Evolutionary conservation across 2,888 invertebrate genomes (phyloP), one percentile per base, ranked within the genome.

Genomic region (Caenorhabditis imperialis): DNA sequence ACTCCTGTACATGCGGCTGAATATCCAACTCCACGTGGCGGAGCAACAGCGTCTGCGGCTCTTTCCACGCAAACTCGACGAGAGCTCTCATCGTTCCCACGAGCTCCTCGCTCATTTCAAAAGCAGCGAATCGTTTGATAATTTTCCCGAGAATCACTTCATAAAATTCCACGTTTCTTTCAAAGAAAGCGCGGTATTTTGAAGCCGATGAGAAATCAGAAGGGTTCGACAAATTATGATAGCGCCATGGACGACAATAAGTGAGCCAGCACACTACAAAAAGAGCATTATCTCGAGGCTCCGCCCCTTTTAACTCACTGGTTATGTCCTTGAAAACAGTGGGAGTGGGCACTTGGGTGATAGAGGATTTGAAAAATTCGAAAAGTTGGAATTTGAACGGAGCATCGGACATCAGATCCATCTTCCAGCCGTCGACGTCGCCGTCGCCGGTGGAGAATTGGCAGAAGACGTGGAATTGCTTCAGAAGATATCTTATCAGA

Each of bases 401-500:
- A 1, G 81, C 71, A 16, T 73, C 58, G 5, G 70, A 20, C 60
- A 72, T 76, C 25, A 79, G 53, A n/a, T 57, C 61, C 2, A 79
- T 60, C 60, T 79, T 82, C 45, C 77, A 58, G 2, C 62, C 53
- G 16, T 75, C 58, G n/a, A 78, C 51, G 27, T 81, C 78, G 0
- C 60, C 23, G 47, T 82, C 81, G 7, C 54, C 53, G 5, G 76
- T 65, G 27, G 55, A 62, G 44, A 62, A 69, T 0, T 78, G 73
- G 38, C 81, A 81, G 47, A 78, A 82, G 0, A 75, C 60, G 53
- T 81, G 81, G 27, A 81, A 77, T 61, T 82, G 82, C 42, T 81
- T 81, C 14, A 78, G 51, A 0, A 78, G 55, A 33, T 73, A 77
- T 80, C 82, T 57, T 12, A 82, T 42, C 16, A 80, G 27, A 33